Evolutionary conservation across 2,113 vertebrate species (phyloP).

Genomic region (Pristiophorus japonicus): DNA sequence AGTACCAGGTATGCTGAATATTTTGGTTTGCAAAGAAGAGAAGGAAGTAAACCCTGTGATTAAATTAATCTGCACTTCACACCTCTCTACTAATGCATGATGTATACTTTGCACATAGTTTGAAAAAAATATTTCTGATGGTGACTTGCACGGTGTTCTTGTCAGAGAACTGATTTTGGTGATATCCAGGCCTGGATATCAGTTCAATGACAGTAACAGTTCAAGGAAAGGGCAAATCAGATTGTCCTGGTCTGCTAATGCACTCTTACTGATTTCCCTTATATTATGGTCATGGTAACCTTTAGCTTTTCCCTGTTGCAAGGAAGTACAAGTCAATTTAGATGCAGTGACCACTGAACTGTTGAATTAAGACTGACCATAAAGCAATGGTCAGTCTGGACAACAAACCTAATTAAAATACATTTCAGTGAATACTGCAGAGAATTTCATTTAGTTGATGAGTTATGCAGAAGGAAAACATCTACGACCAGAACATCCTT

Average conservation of each 20-base stretch:
- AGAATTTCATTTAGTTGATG: neutral
- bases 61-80: neutral
- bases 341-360: neutral
- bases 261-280: neutral
- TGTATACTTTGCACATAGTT: neutral
- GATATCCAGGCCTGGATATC: neutral
- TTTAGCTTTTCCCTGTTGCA: neutral
- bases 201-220: neutral
- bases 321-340: neutral
- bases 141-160: neutral
- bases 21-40: neutral
- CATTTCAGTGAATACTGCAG: neutral
- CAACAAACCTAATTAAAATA: neutral
- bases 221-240: neutral
- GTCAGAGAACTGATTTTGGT: neutral
- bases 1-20: constrained; percentile 51
- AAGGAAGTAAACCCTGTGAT: neutral
- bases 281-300: neutral
- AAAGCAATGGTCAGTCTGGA: neutral
- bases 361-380: neutral
- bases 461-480: neutral
- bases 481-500: neutral
- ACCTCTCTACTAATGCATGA: neutral
- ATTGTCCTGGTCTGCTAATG: neutral
- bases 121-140: neutral